Percentiles rank a stretch among this genome's conserved stretches.
Evolutionary conservation across 2,888 invertebrate genomes (phyloP).

Genomic region (Parthenolecanium corni): DNA sequence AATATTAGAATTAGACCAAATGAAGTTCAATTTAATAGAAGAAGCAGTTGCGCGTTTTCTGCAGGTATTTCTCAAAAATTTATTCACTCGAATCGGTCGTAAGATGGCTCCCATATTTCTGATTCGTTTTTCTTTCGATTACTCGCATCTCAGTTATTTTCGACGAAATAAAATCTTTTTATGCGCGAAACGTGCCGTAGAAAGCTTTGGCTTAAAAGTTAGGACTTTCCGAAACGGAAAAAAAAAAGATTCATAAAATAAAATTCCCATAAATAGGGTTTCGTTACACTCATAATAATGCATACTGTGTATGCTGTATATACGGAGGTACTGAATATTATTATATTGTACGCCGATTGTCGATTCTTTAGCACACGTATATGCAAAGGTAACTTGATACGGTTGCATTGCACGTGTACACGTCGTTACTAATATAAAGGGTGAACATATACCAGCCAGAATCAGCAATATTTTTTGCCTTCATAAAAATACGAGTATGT

Average conservation of each 20-base stretch:
- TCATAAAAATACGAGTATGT: no score
- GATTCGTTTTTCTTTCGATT: not conserved
- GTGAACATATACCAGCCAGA: no score
- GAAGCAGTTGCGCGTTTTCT: no score
- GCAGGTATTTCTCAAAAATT: no score
- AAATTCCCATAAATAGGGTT: conserved; percentile 4
- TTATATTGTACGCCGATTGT: not conserved
- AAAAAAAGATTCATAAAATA: conserved; percentile 2
- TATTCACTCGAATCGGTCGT: no score
- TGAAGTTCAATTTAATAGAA: no score
- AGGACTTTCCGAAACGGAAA: not conserved
- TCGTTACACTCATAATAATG: not conserved
- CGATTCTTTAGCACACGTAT: not conserved
- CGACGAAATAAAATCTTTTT: conserved; percentile 1
- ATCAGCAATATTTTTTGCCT: no score
- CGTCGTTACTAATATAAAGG: not conserved
- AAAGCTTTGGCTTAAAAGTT: not conserved
- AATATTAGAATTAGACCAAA: no score
- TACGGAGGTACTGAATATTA: no score
- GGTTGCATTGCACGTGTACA: not conserved
- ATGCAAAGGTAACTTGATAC: not conserved
- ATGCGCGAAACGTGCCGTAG: conserved; percentile 1
- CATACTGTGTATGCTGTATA: not conserved
- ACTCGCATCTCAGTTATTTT: not conserved
- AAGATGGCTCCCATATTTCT: no score